Percentiles rank a stretch among this genome's conserved stretches.
phyloP scores from a whole-genome alignment of 2,797 vertebrate genomes.

The Syngnathus acus region DNA sequence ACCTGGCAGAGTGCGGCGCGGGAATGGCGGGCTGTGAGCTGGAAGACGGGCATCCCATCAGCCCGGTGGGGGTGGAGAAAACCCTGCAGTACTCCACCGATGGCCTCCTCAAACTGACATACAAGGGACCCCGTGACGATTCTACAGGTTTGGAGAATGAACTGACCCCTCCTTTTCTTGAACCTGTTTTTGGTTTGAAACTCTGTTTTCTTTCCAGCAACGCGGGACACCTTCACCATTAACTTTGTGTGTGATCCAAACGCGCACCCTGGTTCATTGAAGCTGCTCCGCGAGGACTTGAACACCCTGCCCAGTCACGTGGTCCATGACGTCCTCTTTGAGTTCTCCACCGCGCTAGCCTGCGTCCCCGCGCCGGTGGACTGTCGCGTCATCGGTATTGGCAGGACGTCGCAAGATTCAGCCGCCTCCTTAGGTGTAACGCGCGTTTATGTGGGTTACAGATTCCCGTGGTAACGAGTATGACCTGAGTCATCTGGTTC shows the following conservation, averaged over 20 bases:
- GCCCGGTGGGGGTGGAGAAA: constrained; percentile 70
- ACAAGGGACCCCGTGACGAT: constrained; percentile 63
- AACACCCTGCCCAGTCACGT: constrained; percentile 43
- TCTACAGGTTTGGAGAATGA: constrained; percentile 44
- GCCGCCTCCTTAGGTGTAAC: not conserved
- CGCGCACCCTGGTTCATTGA: constrained; percentile 62
- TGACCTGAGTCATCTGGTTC: constrained; percentile 82
- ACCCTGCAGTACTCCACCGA: constrained; percentile 79
- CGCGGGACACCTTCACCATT: constrained; percentile 73
- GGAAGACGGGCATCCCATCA: constrained; percentile 43
- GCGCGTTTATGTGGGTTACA: constrained; percentile 40
- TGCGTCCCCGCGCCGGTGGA: constrained; percentile 83
- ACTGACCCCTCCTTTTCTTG: not conserved
- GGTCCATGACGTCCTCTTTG: constrained; percentile 75
- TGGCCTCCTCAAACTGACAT: constrained; percentile 78
- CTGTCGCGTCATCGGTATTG: constrained; percentile 80
- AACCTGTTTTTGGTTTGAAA: too few species aligned
- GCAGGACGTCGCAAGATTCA: not conserved
- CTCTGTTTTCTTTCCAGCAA: constrained; percentile 54
- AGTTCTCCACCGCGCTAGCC: constrained; percentile 83
- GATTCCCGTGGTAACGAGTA: constrained; percentile 86
- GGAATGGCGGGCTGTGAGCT: constrained; percentile 76
- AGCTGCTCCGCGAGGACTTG: constrained; percentile 76
- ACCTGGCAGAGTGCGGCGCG: constrained; percentile 59
- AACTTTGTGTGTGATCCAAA: constrained; percentile 81